Evolutionary conservation across 2,797 vertebrate genomes (phyloP), one percentile per base, ranked within the genome.

Genomic region (Melanotaenia parkinsoni): DNA sequence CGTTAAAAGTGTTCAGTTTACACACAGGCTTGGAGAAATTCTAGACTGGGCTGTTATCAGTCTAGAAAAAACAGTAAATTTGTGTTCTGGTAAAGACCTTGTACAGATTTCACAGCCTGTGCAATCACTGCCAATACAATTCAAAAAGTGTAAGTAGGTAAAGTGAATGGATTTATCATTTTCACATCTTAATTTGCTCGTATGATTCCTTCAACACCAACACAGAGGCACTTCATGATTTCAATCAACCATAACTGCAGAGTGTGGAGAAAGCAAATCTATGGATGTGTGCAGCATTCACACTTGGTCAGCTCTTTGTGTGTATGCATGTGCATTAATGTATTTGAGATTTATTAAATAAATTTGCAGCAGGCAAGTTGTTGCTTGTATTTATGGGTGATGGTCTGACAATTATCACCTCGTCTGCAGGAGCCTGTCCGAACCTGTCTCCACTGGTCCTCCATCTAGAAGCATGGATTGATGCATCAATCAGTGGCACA

Each of bases 321-420:
- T 20, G 18, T 66, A 51, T 70, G 58, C 50, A 90, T 88, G 89
- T 93, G 93, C 78, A 64, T 87, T 93, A 93, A 95, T 90, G 91
- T 74, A 82, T 83, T 79, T 8, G 26, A 86, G 95, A 96, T 95
- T 92, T 95, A 95, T 96, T 97, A 95, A 95, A 94, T 93, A 92
- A 96, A 96, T 97, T 96, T 96, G 93, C 91, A 87, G 91, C 81
- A 89, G 95, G 93, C 97, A 96, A 95, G 98, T 94, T 88, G 86
- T 89, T 95, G 94, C 98, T 94, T 91, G 97, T 87, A 92, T 76
- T 64, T 91, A 85, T 89, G 94, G 95, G 97, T 96, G 96, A 96
- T 95, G 95, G 95, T 96, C 95, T 95, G 93, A 84, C 96, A 97
- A 99, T 99, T 98, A 99, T 97, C 97, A 96, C 96, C 93, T 92